phyloP scores from a whole-genome alignment of 2,888 invertebrate genomes.

The Melinaea marsaeus region DNA sequence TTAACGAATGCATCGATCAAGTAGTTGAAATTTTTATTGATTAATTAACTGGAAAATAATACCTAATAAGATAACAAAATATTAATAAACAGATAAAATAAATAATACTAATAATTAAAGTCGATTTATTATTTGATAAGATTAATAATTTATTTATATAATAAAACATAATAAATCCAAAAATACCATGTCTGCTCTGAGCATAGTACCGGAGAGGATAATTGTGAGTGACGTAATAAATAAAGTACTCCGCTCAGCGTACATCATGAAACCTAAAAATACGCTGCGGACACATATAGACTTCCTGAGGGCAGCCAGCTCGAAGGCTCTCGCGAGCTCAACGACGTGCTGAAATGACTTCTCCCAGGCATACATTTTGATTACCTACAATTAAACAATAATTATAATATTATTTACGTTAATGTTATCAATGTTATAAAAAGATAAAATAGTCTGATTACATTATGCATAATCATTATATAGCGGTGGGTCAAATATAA shows the following conservation, averaged over 20 bases:
- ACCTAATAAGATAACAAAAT: not conserved
- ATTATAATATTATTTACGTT: not conserved
- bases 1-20: not conserved
- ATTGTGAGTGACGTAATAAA: constrained; percentile 78
- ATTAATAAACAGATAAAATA: not conserved
- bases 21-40: not conserved
- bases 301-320: constrained; percentile 77
- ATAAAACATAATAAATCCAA: constrained; percentile 18
- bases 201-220: constrained; percentile 52
- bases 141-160: not conserved
- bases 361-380: constrained; percentile 98
- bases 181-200: constrained; percentile 59
- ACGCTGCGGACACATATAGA: constrained; percentile 81
- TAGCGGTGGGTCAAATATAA: no score
- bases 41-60: not conserved
- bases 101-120: not conserved
- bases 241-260: constrained; percentile 84
- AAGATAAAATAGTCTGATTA: not conserved
- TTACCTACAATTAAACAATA: constrained; percentile 75
- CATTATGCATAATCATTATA: no score
- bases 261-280: constrained; percentile 84
- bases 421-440: not conserved
- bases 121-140: not conserved
- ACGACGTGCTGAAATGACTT: constrained; percentile 87
- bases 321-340: constrained; percentile 72